A percentile compares a stretch with the other conserved stretches of the same genome.
Evolutionary conservation across 2,113 vertebrate species (phyloP).

Genomic region (Elachura formosa): DNA sequence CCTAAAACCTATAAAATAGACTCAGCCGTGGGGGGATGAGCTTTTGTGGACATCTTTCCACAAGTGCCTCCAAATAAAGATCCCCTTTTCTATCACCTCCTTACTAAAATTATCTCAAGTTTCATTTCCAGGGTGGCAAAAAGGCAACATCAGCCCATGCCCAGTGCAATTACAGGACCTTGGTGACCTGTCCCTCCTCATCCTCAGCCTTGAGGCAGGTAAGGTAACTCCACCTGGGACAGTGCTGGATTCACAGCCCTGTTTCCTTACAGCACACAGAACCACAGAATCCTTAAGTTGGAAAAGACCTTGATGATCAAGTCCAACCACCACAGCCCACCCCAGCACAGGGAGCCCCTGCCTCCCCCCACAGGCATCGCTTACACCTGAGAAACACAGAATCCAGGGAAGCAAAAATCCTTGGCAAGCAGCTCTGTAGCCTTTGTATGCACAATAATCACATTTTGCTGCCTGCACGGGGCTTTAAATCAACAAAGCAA

Average conservation of each 20-base stretch:
- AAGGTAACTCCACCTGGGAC: background rate
- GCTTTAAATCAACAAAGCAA: constrained; percentile 75
- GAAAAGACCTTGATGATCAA: background rate
- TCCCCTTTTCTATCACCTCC: too few species aligned
- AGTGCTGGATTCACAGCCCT: background rate
- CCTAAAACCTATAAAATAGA: too few species aligned
- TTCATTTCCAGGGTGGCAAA: too few species aligned
- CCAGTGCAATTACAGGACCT: accelerated
- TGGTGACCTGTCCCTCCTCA: background rate
- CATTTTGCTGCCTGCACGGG: constrained; percentile 27
- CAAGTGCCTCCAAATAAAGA: too few species aligned
- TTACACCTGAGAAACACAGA: background rate
- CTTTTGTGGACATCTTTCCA: too few species aligned
- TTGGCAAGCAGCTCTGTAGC: constrained; percentile 49
- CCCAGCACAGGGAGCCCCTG: background rate
- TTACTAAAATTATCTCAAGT: too few species aligned
- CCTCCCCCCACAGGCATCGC: background rate
- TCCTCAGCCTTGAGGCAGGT: background rate
- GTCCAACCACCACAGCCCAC: background rate
- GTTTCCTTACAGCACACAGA: accelerated
- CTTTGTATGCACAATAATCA: constrained; percentile 49
- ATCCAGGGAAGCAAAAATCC: constrained; percentile 30
- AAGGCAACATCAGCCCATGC: accelerated
- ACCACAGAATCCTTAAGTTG: background rate
- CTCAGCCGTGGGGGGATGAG: too few species aligned